phyloP scores from a whole-genome alignment of 2,888 invertebrate species.

The Nezara viridula region DNA sequence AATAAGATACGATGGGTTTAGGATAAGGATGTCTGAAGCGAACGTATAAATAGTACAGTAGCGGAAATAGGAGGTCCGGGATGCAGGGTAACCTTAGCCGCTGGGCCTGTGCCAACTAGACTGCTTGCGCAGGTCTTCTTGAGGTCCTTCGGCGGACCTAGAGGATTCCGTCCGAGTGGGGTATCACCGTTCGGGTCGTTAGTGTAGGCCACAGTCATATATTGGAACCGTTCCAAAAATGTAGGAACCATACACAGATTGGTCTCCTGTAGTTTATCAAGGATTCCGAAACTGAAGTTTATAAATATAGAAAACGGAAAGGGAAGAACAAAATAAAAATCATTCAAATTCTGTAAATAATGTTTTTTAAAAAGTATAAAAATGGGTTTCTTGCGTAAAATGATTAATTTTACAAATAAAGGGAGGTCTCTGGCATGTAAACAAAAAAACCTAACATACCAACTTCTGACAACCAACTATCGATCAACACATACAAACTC shows the following conservation, averaged over 20 bases:
- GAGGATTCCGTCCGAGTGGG: not conserved
- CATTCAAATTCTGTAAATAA: too few relatives aligned
- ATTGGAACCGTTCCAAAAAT: not conserved
- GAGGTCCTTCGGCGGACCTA: not conserved
- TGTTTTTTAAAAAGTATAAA: too few relatives aligned
- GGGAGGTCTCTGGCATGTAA: too few relatives aligned
- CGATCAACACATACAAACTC: too few relatives aligned
- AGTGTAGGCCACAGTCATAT: not conserved
- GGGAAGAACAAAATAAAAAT: too few relatives aligned
- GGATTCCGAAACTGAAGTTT: not conserved
- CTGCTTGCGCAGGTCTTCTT: constrained; percentile 2
- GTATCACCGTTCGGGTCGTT: not conserved
- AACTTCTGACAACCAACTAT: too few relatives aligned
- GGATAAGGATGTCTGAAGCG: constrained; percentile 1
- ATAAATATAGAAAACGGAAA: too few relatives aligned
- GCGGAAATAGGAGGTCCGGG: constrained; percentile 19
- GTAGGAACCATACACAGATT: not conserved
- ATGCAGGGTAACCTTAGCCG: constrained; percentile 18
- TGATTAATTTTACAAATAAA: too few relatives aligned
- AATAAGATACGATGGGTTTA: not conserved
- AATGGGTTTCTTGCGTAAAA: too few relatives aligned
- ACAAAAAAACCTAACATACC: too few relatives aligned
- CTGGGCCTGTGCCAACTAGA: not conserved
- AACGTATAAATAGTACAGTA: not conserved
- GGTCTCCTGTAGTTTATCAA: not conserved